These are phyloP conservation scores for Todiramphus chloris DNA, from an alignment of 2,113 vertebrate species.

Conservation along the genomic window DNA sequence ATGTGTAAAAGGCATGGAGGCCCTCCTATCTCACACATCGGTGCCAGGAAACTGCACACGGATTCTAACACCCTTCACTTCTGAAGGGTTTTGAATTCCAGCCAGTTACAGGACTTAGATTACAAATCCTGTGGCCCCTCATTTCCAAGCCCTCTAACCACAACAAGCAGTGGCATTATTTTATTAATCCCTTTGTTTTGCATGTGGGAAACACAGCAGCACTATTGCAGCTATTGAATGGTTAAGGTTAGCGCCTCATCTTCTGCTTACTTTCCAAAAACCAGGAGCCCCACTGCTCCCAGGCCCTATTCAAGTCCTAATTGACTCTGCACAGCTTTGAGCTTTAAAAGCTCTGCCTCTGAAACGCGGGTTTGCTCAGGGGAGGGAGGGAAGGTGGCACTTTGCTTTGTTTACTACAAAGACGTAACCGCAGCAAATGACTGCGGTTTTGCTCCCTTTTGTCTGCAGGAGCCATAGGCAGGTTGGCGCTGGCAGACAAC, in stretches of 20 bases:
- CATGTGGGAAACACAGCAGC: neutral
- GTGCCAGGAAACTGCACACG: neutral
- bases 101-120: neutral
- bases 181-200: slow-evolving; percentile 56
- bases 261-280: slow-evolving; percentile 47
- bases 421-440: slow-evolving; percentile 41
- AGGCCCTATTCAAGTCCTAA: slow-evolving; percentile 59
- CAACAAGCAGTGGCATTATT: slow-evolving; percentile 25
- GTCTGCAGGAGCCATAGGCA: slow-evolving; percentile 3
- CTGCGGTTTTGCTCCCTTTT: slow-evolving; percentile 60
- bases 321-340: slow-evolving; percentile 61
- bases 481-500: slow-evolving; percentile 41
- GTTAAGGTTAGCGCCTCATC: slow-evolving; percentile 20
- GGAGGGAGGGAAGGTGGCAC: slow-evolving; percentile 61
- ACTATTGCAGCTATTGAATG: slow-evolving; percentile 20
- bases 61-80: neutral
- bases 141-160: slow-evolving; percentile 5
- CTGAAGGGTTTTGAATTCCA: slow-evolving; percentile 15
- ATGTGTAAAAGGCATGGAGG: neutral
- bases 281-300: slow-evolving; percentile 25
- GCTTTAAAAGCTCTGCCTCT: slow-evolving; percentile 57
- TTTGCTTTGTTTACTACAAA: slow-evolving; percentile 70
- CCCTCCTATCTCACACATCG: neutral
- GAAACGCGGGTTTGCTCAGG: slow-evolving; percentile 29
- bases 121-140: neutral